These are phyloP conservation scores for Apostichopus leukothele DNA, from an alignment of 53 echinoderm and acorn worm genomes.

Conservation along the genomic window DNA sequence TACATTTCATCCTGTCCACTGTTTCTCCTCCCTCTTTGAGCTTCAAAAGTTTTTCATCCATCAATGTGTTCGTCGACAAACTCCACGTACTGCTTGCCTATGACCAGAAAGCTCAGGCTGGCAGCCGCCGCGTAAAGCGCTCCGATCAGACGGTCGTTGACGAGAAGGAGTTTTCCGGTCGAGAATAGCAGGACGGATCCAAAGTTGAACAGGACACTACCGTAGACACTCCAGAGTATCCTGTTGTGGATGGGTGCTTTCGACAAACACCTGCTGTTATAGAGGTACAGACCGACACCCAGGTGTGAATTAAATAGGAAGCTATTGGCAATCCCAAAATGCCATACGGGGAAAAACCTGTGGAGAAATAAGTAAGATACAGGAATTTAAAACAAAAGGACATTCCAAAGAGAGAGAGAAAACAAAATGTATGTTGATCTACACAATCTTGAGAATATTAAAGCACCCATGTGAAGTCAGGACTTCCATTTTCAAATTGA, in stretches of 20 bases:
- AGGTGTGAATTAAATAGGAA: conserved; percentile 95
- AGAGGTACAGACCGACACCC: conserved; percentile 93
- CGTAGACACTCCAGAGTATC: conserved; percentile 83
- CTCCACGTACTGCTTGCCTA: conserved; percentile 89
- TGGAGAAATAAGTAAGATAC: background rate
- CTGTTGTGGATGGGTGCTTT: conserved; percentile 63
- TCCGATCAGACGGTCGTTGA: conserved; percentile 73
- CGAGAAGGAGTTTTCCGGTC: conserved; percentile 77
- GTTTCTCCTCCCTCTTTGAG: background rate
- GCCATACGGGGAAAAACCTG: conserved; percentile 88
- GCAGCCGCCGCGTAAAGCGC: conserved; percentile 80
- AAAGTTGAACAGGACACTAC: conserved; percentile 96
- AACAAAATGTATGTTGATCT: too few relatives aligned
- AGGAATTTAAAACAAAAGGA: background rate
- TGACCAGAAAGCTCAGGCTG: conserved; percentile 79
- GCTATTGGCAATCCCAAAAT: conserved; percentile 79
- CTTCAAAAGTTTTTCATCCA: conserved; percentile 19
- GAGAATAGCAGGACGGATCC: conserved; percentile 90
- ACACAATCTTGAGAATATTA: too few relatives aligned
- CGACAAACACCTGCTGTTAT: conserved; percentile 70
- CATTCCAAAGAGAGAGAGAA: too few relatives aligned
- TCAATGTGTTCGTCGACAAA: conserved; percentile 70
- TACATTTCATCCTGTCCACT: conserved; percentile 4
- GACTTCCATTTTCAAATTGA: too few relatives aligned
- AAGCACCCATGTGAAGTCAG: too few relatives aligned